These are phyloP conservation scores for Lycophotia porphyrea DNA, from an alignment of 2,888 invertebrate species.

Conservation along the genomic window DNA sequence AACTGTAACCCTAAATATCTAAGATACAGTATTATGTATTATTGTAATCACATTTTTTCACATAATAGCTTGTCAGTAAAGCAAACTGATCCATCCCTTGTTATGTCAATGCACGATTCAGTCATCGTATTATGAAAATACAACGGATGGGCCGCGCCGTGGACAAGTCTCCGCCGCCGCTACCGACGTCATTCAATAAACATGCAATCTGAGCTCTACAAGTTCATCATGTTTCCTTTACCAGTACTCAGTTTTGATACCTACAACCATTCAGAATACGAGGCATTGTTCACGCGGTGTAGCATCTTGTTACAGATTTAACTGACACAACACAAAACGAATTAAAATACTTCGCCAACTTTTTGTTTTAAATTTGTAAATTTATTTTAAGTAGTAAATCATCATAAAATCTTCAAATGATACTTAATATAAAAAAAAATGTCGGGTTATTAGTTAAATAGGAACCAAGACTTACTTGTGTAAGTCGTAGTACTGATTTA, in stretches of 20 bases:
- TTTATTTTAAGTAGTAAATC: not conserved
- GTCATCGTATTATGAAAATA: conserved; percentile 67
- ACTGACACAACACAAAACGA: conserved; percentile 45
- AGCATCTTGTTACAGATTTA: conserved; percentile 56
- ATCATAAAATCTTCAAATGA: conserved; percentile 1
- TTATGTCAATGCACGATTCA: conserved; percentile 68
- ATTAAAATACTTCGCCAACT: conserved; percentile 12
- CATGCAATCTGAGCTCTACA: conserved; percentile 64
- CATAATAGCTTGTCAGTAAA: conserved; percentile 58
- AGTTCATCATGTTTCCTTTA: conserved; percentile 65
- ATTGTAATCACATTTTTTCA: conserved; percentile 40
- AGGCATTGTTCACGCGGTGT: conserved; percentile 60
- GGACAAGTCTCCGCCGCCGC: conserved; percentile 40
- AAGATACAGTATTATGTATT: not conserved
- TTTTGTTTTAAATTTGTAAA: conserved; percentile 7
- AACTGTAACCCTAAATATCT: not conserved
- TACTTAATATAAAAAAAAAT: not conserved
- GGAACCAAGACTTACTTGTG: not conserved
- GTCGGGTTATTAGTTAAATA: not conserved
- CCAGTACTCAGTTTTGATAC: conserved; percentile 58
- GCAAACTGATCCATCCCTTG: conserved; percentile 60
- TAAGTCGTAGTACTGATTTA: not conserved
- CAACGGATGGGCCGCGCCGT: conserved; percentile 60
- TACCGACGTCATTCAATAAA: conserved; percentile 64
- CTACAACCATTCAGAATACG: conserved; percentile 55